phyloP scores from a whole-genome alignment of 2,797 vertebrate genomes.

The Zenarchopterus dispar region DNA sequence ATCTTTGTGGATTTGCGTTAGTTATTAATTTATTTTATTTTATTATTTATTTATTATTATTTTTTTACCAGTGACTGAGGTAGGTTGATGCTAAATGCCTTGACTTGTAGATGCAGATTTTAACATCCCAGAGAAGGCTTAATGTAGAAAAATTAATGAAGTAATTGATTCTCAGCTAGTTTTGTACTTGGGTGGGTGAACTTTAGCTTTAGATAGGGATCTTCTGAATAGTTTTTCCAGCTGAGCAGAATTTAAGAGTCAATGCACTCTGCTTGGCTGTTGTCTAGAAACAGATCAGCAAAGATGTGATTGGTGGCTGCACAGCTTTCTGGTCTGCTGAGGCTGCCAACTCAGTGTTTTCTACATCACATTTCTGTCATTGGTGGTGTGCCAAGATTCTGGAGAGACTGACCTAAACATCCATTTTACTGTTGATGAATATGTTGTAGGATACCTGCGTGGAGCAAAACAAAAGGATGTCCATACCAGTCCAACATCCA shows the following conservation, averaged over 20 bases:
- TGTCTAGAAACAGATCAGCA: neutral
- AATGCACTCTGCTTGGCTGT: neutral
- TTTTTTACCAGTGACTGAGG: neutral
- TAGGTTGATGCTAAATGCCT: slow-evolving; percentile 1
- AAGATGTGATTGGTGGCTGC: slow-evolving; percentile 2
- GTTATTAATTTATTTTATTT: too few relatives aligned
- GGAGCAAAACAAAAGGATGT: neutral
- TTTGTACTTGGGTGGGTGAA: neutral
- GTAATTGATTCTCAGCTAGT: too few relatives aligned
- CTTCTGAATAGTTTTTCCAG: slow-evolving; percentile 3
- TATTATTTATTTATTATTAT: too few relatives aligned
- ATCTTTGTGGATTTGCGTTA: too few relatives aligned
- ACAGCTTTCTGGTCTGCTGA: slow-evolving; percentile 7
- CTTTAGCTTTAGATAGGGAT: neutral
- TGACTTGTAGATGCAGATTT: too few relatives aligned
- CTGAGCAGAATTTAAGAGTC: slow-evolving; percentile 1
- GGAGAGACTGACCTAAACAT: neutral
- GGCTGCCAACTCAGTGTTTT: neutral
- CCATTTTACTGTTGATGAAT: neutral
- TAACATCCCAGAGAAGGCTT: too few relatives aligned
- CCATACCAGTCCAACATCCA: neutral
- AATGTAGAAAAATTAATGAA: too few relatives aligned
- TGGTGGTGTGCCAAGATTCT: neutral
- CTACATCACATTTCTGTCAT: neutral
- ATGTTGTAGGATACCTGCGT: neutral